phyloP scores from a whole-genome alignment of 2,888 invertebrate species.

The Oscheius sp. region DNA sequence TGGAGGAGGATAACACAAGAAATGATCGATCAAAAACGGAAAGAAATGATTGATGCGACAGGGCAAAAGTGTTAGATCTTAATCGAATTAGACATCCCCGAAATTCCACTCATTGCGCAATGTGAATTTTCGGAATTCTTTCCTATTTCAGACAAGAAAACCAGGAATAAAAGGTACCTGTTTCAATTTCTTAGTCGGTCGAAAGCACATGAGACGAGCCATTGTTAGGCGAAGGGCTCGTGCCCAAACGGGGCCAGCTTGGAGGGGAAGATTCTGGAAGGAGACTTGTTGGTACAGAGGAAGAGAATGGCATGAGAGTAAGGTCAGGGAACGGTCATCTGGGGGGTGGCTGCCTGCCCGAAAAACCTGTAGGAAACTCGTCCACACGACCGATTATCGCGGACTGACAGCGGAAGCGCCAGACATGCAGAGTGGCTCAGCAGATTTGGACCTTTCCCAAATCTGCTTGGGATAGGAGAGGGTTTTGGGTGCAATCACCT shows the following conservation, averaged over 20 bases:
- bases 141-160: not conserved
- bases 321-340: conserved; percentile 26
- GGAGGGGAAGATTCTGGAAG: conserved; percentile 9
- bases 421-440: not conserved
- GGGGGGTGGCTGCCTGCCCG: conserved; percentile 6
- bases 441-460: not conserved
- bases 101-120: not conserved
- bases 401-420: conserved; percentile 25
- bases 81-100: conserved; percentile 22
- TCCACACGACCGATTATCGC: conserved; percentile 32
- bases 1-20: not conserved
- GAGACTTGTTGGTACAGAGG: not conserved
- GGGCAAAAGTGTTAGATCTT: conserved; percentile 6
- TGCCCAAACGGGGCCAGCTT: conserved; percentile 4
- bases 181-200: conserved; percentile 29
- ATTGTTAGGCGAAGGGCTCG: conserved; percentile 18
- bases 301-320: not conserved
- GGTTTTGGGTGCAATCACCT: not conserved
- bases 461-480: not conserved
- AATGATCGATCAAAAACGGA: conserved; percentile 3
- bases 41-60: not conserved
- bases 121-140: not conserved
- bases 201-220: conserved; percentile 38
- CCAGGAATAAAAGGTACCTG: not conserved
- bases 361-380: conserved; percentile 36